These are phyloP conservation scores for Onychomys torridus DNA, from an alignment of 2,797 vertebrate species.

Conservation along the genomic window DNA sequence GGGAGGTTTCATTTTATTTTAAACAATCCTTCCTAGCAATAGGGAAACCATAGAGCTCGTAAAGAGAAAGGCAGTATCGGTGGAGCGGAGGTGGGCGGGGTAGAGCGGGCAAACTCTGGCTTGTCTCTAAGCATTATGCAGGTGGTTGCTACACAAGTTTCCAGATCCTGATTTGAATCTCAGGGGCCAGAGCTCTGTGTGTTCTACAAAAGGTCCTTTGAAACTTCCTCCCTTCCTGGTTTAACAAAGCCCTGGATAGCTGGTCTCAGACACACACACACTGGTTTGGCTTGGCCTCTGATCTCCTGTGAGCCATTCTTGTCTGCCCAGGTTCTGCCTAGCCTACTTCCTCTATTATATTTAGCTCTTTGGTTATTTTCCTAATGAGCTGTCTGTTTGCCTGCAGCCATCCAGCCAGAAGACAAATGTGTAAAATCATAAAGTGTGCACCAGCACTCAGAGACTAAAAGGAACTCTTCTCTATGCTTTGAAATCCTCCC, in stretches of 20 bases:
- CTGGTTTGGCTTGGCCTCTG: constrained; percentile 54
- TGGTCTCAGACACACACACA: constrained; percentile 43
- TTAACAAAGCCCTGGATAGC: constrained; percentile 51
- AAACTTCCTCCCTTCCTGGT: constrained; percentile 68
- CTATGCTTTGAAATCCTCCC: constrained; percentile 4
- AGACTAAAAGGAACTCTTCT: background rate
- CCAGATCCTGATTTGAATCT: constrained; percentile 74
- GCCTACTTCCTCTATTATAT: constrained; percentile 72
- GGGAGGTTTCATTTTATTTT: background rate
- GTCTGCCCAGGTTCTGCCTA: constrained; percentile 51
- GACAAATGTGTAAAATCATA: constrained; percentile 56
- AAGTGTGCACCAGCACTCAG: background rate
- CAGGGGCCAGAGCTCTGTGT: constrained; percentile 59
- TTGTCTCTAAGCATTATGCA: constrained; percentile 1
- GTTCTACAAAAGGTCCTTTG: constrained; percentile 76
- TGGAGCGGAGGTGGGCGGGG: too few relatives aligned
- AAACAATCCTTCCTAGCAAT: background rate
- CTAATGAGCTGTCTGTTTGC: constrained; percentile 74
- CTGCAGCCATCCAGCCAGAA: constrained; percentile 69
- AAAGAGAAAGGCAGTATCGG: background rate
- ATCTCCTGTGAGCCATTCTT: constrained; percentile 10
- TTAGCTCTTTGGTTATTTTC: constrained; percentile 78
- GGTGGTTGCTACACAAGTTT: constrained; percentile 60
- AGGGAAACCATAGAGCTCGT: background rate
- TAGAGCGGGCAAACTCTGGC: background rate